Conservation (phyloP, 2,888 invertebrate species). For the Vanessa cardui region DNA sequence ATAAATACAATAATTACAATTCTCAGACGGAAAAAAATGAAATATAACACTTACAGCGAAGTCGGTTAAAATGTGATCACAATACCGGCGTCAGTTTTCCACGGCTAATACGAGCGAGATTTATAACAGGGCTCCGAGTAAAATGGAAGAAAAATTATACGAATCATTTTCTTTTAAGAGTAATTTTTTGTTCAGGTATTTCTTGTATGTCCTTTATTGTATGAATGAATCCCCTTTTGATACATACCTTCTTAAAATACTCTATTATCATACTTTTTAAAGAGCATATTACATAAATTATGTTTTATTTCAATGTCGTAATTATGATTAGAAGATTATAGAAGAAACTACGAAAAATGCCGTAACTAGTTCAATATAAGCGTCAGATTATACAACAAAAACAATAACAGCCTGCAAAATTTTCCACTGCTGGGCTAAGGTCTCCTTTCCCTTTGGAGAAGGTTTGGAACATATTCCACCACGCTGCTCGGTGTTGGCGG, state of each 20-base stretch:
- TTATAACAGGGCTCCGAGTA: conserved; percentile 41
- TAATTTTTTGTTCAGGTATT: conserved; percentile 40
- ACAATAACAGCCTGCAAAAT: too few relatives aligned
- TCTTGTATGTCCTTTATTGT: conserved; percentile 27
- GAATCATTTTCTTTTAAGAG: conserved; percentile 49
- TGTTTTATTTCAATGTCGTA: too few relatives aligned
- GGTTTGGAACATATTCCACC: too few relatives aligned
- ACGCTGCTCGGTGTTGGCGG: too few relatives aligned
- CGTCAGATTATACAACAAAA: too few relatives aligned
- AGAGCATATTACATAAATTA: neutral
- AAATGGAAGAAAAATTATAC: conserved; percentile 47
- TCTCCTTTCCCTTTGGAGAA: too few relatives aligned
- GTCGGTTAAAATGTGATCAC: conserved; percentile 32
- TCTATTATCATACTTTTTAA: neutral
- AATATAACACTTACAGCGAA: conserved; percentile 24
- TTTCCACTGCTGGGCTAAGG: too few relatives aligned
- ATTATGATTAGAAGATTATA: too few relatives aligned
- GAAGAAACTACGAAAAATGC: too few relatives aligned
- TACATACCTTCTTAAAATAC: neutral
- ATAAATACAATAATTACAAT: neutral
- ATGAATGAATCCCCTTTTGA: conserved; percentile 26
- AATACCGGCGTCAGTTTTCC: conserved; percentile 31
- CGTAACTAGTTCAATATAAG: too few relatives aligned
- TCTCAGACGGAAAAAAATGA: neutral
- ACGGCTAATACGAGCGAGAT: conserved; percentile 42